A percentile compares a stretch with the other conserved stretches of the same genome.
phyloP scores from a whole-genome alignment of 2,113 vertebrate species.

The Ondatra zibethicus region DNA sequence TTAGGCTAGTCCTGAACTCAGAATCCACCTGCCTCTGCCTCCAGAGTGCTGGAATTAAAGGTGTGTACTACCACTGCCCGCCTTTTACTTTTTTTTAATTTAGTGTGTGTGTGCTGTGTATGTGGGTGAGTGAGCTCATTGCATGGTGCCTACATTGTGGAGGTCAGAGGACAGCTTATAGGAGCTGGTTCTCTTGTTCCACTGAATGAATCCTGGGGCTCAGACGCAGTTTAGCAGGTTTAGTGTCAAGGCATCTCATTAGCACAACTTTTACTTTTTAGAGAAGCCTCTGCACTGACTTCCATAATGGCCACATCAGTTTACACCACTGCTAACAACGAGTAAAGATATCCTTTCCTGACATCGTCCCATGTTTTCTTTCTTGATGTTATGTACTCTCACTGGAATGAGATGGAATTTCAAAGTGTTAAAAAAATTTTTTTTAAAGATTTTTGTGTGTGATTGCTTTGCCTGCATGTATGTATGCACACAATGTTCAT shows the following conservation, averaged over 20 bases:
- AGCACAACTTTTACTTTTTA: not conserved
- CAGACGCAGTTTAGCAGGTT: not conserved
- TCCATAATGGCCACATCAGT: not conserved
- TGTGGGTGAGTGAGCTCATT: not conserved
- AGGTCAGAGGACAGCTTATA: not conserved
- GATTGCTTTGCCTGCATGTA: not conserved
- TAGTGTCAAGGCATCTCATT: not conserved
- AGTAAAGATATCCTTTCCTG: not conserved
- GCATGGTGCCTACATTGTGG: not conserved
- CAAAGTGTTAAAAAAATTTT: not conserved
- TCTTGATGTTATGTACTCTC: not conserved
- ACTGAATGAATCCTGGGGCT: not conserved
- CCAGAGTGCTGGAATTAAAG: not conserved
- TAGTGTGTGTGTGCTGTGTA: not conserved
- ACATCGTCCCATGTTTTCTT: not conserved
- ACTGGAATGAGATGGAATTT: not conserved
- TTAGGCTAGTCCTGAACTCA: not conserved
- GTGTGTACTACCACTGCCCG: not conserved
- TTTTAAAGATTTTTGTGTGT: not conserved
- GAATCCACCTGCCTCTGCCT: not conserved
- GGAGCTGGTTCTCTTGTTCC: not conserved
- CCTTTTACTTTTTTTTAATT: not conserved
- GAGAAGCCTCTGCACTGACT: not conserved
- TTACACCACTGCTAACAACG: not conserved
- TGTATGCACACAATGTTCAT: not conserved